These are phyloP conservation scores for Dendrocincla tyrannina DNA, from an alignment of 2,797 vertebrate genomes.

Conservation along the genomic window DNA sequence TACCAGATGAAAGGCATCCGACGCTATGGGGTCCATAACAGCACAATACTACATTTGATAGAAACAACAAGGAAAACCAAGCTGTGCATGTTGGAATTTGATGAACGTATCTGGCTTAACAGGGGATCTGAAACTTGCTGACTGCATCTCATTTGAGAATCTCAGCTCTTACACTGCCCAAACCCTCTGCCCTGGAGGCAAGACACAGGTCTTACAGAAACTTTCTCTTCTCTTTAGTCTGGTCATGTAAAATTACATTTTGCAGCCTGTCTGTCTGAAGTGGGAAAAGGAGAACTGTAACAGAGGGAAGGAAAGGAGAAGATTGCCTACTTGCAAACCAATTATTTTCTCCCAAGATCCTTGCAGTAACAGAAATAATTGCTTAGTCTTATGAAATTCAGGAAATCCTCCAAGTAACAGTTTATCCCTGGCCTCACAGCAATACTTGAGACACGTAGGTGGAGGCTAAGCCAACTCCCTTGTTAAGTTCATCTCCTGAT, in stretches of 20 bases:
- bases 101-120: background rate
- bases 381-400: conserved; percentile 1
- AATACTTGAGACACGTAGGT: background rate
- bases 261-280: background rate
- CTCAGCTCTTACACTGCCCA: background rate
- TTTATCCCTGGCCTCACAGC: background rate
- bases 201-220: background rate
- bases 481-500: background rate
- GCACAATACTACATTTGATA: background rate
- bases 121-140: background rate
- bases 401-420: background rate
- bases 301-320: background rate
- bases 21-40: background rate
- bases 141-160: background rate
- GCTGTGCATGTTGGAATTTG: background rate
- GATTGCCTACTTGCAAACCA: background rate
- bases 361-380: background rate
- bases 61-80: background rate
- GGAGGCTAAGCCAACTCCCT: background rate
- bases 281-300: background rate
- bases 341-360: background rate
- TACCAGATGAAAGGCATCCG: background rate
- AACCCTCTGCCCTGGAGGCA: background rate
- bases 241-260: background rate
- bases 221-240: background rate